Conservation (phyloP, 1,140 invertebrate genomes). For the Bursaphelenchus mucronatus region DNA sequence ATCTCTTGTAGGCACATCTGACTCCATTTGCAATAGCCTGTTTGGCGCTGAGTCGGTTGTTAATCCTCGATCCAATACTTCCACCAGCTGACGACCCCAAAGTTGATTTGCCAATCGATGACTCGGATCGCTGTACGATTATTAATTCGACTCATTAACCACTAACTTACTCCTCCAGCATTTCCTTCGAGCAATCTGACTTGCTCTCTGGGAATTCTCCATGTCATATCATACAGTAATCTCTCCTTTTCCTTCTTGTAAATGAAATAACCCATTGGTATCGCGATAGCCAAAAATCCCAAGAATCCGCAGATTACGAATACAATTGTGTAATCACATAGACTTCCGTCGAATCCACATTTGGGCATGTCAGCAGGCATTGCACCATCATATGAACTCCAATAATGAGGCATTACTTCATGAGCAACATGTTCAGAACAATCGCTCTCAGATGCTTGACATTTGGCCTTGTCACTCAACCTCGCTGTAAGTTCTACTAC, state of each 20-base stretch:
- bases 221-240: constrained; percentile 58
- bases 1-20: constrained; percentile 44
- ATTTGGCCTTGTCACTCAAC: constrained; percentile 37
- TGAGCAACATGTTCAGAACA: constrained; percentile 55
- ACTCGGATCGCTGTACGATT: constrained; percentile 47
- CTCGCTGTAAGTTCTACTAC: constrained; percentile 50
- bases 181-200: constrained; percentile 40
- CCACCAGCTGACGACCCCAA: constrained; percentile 33
- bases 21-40: constrained; percentile 49
- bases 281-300: constrained; percentile 29
- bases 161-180: constrained; percentile 22
- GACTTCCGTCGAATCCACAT: constrained; percentile 50
- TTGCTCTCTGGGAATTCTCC: constrained; percentile 46
- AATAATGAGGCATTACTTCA: constrained; percentile 48
- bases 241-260: constrained; percentile 53
- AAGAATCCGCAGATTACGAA: constrained; percentile 40
- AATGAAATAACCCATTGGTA: constrained; percentile 46
- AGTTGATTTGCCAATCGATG: constrained; percentile 41
- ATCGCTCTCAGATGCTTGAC: constrained; percentile 29
- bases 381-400: constrained; percentile 42
- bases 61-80: constrained; percentile 32
- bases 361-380: constrained; percentile 44
- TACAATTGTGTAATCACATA: constrained; percentile 51
- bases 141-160: constrained; percentile 9
- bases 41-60: constrained; percentile 30